A percentile compares a stretch with the other conserved stretches of the same genome.
These are phyloP conservation scores for Sebastes hubbsi DNA, from an alignment of 2,797 vertebrate genomes.

Conservation along the genomic window DNA sequence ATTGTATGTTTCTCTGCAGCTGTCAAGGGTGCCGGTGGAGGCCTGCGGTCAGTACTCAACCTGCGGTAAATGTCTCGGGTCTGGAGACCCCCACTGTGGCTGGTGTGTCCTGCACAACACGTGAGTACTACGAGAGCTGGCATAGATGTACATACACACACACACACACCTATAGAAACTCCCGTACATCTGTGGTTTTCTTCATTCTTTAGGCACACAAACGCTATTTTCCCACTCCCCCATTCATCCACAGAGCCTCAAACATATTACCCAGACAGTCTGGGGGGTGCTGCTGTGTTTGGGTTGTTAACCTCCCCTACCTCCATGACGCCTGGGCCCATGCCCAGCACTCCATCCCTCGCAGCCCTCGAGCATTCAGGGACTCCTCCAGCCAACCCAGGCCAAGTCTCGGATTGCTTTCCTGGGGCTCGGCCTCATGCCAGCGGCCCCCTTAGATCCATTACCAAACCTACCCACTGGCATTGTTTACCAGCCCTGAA, in stretches of 20 bases:
- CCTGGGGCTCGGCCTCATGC: conserved; percentile 65
- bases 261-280: conserved; percentile 16
- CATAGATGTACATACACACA: not conserved
- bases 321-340: conserved; percentile 50
- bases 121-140: conserved; percentile 83
- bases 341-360: conserved; percentile 49
- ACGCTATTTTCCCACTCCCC: not conserved
- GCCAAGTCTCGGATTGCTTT: conserved; percentile 69
- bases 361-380: conserved; percentile 51
- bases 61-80: conserved; percentile 91
- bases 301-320: conserved; percentile 33
- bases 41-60: conserved; percentile 91
- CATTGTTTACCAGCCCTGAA: conserved; percentile 81
- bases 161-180: not conserved
- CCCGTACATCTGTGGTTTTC: not conserved
- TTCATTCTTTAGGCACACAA: not conserved
- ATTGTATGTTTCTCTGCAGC: conserved; percentile 73
- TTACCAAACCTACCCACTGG: conserved; percentile 79
- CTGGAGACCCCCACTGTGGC: conserved; percentile 95
- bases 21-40: conserved; percentile 95
- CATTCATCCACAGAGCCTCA: not conserved
- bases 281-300: conserved; percentile 17
- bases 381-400: conserved; percentile 18
- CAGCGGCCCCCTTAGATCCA: conserved; percentile 77
- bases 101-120: conserved; percentile 98